Conservation (phyloP, 2,113 vertebrate species). For the Pseudorhombus dupliciocellatus region DNA sequence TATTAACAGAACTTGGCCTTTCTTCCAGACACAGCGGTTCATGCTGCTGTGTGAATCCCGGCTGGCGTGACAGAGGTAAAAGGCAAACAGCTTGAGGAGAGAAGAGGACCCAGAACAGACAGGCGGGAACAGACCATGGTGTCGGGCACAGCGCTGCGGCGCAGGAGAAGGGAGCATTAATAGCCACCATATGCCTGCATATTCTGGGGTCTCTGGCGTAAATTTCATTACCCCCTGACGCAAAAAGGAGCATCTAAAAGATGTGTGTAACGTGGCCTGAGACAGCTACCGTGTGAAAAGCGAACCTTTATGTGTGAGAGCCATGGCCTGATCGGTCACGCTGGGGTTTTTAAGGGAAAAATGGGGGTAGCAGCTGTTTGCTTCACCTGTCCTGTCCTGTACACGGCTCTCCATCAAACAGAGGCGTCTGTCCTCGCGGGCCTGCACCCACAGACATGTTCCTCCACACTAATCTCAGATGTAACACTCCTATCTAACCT, state of each 20-base stretch:
- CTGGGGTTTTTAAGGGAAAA: constrained; percentile 63
- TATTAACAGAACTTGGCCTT: constrained; percentile 71
- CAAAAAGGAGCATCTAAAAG: constrained; percentile 67
- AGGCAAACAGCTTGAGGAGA: constrained; percentile 69
- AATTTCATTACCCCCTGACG: constrained; percentile 73
- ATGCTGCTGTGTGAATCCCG: constrained; percentile 54
- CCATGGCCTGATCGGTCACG: constrained; percentile 75
- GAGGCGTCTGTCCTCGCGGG: constrained; percentile 53
- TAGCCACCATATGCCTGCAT: constrained; percentile 77
- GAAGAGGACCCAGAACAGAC: constrained; percentile 66
- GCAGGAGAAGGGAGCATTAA: constrained; percentile 65
- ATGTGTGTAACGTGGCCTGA: constrained; percentile 72
- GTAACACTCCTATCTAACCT: constrained; percentile 67
- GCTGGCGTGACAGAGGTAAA: constrained; percentile 65
- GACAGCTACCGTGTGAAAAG: constrained; percentile 79
- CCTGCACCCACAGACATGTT: constrained; percentile 43
- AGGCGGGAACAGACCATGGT: constrained; percentile 53
- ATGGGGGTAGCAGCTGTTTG: constrained; percentile 74
- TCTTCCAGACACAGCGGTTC: constrained; percentile 30
- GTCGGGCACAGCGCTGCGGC: constrained; percentile 36
- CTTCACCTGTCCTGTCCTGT: constrained; percentile 78
- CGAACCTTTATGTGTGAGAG: constrained; percentile 68
- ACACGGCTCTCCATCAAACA: constrained; percentile 76
- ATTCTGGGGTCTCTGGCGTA: constrained; percentile 66
- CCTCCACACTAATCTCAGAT: constrained; percentile 60